A percentile compares a stretch with the other conserved stretches of the same genome.
Conservation (phyloP, 2,888 invertebrate species). For the Platerodrilus igneus region DNA sequence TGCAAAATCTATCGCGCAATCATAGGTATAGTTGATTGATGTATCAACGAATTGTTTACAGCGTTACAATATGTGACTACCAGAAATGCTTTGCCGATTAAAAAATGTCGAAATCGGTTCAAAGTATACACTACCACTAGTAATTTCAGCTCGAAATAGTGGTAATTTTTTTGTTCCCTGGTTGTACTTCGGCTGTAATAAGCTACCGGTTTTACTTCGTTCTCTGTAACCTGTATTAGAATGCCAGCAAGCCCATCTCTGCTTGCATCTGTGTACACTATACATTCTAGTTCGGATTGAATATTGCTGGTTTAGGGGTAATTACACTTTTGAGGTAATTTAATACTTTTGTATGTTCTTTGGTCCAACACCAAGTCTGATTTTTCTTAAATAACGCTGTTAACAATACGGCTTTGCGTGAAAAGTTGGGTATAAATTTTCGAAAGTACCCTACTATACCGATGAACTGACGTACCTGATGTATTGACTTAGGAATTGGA, state of each 20-base stretch:
- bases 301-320: constrained; percentile 14
- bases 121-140: constrained; percentile 17
- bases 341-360: background rate
- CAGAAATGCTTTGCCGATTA: constrained; percentile 13
- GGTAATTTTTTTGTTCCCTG: constrained; percentile 15
- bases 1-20: no score
- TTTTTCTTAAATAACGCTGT: constrained; percentile 19
- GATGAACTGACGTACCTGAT: constrained; percentile 17
- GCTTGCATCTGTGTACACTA: constrained; percentile 24
- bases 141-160: constrained; percentile 24
- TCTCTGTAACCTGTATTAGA: constrained; percentile 14
- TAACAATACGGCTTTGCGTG: constrained; percentile 7
- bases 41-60: constrained; percentile 11
- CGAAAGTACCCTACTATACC: constrained; percentile 17
- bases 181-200: constrained; percentile 21
- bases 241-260: constrained; percentile 20
- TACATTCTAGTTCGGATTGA: constrained; percentile 13
- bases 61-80: constrained; percentile 23
- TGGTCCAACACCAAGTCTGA: constrained; percentile 6
- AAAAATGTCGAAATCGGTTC: constrained; percentile 13
- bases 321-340: constrained; percentile 5
- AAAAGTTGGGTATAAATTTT: constrained; percentile 18
- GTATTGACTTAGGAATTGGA: constrained; percentile 9
- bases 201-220: constrained; percentile 12
- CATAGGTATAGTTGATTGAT: constrained; percentile 8